A percentile compares a stretch with the other conserved stretches of the same genome.
Evolutionary conservation across 2,797 vertebrate genomes (phyloP).

Genomic region (Clamator glandarius): DNA sequence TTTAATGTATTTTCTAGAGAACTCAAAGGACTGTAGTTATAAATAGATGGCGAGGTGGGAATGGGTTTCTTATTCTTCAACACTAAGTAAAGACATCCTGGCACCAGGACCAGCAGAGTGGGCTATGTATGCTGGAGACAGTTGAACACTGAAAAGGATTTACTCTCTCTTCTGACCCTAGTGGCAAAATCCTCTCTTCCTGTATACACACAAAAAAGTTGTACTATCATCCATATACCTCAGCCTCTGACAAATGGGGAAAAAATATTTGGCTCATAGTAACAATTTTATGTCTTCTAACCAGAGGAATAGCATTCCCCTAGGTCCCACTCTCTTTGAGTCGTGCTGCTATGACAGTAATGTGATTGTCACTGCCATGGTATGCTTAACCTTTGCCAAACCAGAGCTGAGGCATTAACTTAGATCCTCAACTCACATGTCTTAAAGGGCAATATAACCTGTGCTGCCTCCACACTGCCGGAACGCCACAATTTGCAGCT

Average conservation of each 20-base stretch:
- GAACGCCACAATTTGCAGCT: constrained; percentile 33
- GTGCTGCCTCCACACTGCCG: not conserved
- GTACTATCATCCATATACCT: not conserved
- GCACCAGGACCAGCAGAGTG: not conserved
- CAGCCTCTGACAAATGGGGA: not conserved
- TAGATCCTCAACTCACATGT: constrained; percentile 65
- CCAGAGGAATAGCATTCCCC: constrained; percentile 32
- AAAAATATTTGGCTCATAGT: constrained; percentile 12
- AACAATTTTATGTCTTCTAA: constrained; percentile 55
- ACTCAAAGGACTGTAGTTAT: not conserved
- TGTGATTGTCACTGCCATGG: constrained; percentile 75
- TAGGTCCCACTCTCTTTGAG: constrained; percentile 60
- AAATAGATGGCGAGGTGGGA: not conserved
- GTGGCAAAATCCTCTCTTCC: not conserved
- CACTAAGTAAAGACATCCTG: not conserved
- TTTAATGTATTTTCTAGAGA: not conserved
- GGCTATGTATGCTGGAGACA: not conserved
- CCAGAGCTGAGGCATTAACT: constrained; percentile 71
- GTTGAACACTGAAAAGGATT: not conserved
- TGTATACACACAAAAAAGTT: not conserved
- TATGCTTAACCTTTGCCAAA: constrained; percentile 78
- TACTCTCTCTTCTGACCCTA: not conserved
- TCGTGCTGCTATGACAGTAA: constrained; percentile 65
- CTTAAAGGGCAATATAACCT: constrained; percentile 73
- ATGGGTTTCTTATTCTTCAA: not conserved